Base-by-base conservation (phyloP, 2,888 invertebrate genomes). In the Acanthopleura granulata region DNA sequence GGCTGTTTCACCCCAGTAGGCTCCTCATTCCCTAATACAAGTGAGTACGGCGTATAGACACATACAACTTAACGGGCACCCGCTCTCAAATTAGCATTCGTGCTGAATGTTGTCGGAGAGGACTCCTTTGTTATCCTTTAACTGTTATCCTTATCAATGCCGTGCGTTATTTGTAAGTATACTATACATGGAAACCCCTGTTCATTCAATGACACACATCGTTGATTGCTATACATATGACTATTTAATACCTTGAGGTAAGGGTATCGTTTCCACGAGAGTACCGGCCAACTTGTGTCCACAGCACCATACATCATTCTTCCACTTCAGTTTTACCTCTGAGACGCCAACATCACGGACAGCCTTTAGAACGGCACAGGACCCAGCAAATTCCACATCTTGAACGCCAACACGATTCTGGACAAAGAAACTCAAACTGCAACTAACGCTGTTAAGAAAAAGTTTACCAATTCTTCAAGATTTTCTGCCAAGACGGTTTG, bases 201-300 rank as follows among this genome's bases (percentile, higher is more conserved):
- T 40, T 9, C 9, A 40, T 3, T 40, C 40, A 40, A 40, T 6
- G 40, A 3, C 3, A 40, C 40, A 40, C 40, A 40, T 40, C 40
- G 40, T 40, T 40, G 9, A 40, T 40, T 40, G 3, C 40, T 6
- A 3, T 6, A 9, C 40, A 40, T 40, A 40, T 29, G 18, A 22
- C 14, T 69, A 11, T 9, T 71, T 30, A 30, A 18, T 30, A 30
- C 22, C 22, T 40, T 18, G 49, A 12, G 49, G 15, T 1, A 40
- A 9, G 25, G 25, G 15, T 4, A 4, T n/a, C 1, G 22, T 77
- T 74, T 85, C 85, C 25, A 78, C 79, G 61, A 85, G 75, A 29
- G 77, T 76, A 1, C 85, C 85, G 25, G 78, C 78, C n/a, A 85
- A 50, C 72, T 85, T 85, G 75, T 84, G 83, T 77, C 85, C 85